Evolutionary conservation across 2,113 vertebrate genomes (phyloP).

Genomic region (Tonatia bakeri): DNA sequence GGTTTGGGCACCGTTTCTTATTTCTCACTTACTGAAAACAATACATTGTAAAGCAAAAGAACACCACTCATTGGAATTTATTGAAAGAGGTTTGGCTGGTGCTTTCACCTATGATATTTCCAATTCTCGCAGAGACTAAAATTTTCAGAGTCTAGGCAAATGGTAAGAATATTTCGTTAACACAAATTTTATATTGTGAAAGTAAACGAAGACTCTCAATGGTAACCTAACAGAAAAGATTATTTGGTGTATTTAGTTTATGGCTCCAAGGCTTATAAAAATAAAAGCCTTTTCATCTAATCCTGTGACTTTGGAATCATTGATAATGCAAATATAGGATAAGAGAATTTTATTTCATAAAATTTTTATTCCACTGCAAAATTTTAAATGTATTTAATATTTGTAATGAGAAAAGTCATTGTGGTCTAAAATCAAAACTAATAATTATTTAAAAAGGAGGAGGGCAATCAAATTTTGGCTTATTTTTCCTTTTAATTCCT

Average conservation of each 20-base stretch:
- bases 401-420: constrained; percentile 24
- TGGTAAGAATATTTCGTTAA: constrained; percentile 56
- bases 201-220: not conserved
- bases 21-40: constrained; percentile 42
- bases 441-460: constrained; percentile 26
- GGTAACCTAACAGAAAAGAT: not conserved
- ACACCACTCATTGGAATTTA: not conserved
- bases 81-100: not conserved
- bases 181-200: constrained; percentile 36
- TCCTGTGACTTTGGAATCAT: not conserved
- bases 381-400: not conserved
- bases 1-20: not conserved
- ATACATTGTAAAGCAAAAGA: not conserved
- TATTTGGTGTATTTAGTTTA: constrained; percentile 27
- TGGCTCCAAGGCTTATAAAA: not conserved
- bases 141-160: constrained; percentile 29
- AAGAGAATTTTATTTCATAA: constrained; percentile 36
- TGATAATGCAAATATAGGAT: not conserved
- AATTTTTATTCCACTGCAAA: constrained; percentile 16
- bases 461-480: not conserved
- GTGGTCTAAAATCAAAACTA: constrained; percentile 28
- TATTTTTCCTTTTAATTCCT: constrained; percentile 13
- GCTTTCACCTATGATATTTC: not conserved
- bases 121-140: constrained; percentile 26
- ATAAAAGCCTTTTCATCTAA: constrained; percentile 10